Conservation (phyloP, 2,888 invertebrate species). For the Mythimna albipuncta region DNA sequence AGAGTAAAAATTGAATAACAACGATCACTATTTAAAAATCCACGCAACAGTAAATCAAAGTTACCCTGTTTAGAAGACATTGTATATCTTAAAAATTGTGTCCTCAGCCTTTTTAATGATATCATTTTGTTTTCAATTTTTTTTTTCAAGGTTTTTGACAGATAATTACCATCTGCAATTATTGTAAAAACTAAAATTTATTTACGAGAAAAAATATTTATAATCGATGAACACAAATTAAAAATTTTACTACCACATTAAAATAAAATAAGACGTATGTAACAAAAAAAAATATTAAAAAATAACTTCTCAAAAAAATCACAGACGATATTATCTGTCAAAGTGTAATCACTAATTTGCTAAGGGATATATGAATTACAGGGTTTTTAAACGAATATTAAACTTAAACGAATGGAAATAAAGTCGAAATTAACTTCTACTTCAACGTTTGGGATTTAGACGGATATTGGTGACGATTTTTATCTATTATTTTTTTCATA, state of each 20-base stretch:
- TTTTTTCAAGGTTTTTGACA: conserved; percentile 75
- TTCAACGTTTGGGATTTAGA: conserved; percentile 71
- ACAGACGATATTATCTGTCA: conserved; percentile 75
- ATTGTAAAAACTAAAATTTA: background rate
- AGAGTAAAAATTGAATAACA: conserved; percentile 86
- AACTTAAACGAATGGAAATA: conserved; percentile 63
- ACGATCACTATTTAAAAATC: conserved; percentile 79
- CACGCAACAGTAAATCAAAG: conserved; percentile 88
- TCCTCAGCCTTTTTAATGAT: conserved; percentile 90
- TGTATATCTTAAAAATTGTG: conserved; percentile 89
- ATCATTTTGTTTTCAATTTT: conserved; percentile 80
- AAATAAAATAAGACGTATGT: background rate
- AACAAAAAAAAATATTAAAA: conserved; percentile 33
- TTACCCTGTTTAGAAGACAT: conserved; percentile 90
- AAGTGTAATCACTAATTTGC: conserved; percentile 83
- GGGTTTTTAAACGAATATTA: conserved; percentile 78
- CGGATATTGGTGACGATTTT: conserved; percentile 75
- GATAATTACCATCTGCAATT: conserved; percentile 67
- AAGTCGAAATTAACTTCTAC: conserved; percentile 61
- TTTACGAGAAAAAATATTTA: background rate
- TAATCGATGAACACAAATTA: conserved; percentile 25
- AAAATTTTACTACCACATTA: conserved; percentile 25
- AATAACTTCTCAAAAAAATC: conserved; percentile 31
- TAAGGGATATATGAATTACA: conserved; percentile 88
- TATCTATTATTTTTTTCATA: conserved; percentile 66